These are phyloP conservation scores for Hirtodrosophila trivittata DNA, from an alignment of 2,888 invertebrate species.

Conservation along the genomic window DNA sequence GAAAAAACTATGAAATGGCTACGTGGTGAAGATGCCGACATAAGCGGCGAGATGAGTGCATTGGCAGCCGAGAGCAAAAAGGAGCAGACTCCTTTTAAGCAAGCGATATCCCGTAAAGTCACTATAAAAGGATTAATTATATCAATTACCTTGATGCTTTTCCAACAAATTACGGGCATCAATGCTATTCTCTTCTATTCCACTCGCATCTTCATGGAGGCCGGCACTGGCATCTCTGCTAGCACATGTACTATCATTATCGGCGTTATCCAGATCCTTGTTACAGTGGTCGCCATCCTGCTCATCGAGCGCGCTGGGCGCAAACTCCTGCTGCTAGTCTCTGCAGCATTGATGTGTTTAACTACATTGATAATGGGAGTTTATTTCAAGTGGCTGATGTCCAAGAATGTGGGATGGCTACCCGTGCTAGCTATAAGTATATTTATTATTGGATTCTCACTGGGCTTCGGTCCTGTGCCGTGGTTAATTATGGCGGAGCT, in stretches of 20 bases:
- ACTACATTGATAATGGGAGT: constrained; percentile 87
- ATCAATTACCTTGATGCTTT: constrained; percentile 91
- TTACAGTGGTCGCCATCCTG: constrained; percentile 87
- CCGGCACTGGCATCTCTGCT: constrained; percentile 66
- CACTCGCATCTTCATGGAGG: constrained; percentile 87
- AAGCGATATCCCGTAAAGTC: constrained; percentile 85
- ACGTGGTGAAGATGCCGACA: constrained; percentile 88
- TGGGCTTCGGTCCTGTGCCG: constrained; percentile 93
- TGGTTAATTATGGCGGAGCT: constrained; percentile 89
- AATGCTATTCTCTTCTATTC: constrained; percentile 92
- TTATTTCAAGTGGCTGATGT: constrained; percentile 85
- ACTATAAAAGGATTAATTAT: constrained; percentile 88
- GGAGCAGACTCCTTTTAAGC: constrained; percentile 84
- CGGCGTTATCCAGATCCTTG: constrained; percentile 89
- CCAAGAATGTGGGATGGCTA: constrained; percentile 86
- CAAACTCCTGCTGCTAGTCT: constrained; percentile 88
- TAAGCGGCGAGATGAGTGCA: constrained; percentile 85
- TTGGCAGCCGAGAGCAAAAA: constrained; percentile 26
- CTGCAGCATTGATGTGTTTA: constrained; percentile 88
- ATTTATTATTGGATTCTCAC: constrained; percentile 90
- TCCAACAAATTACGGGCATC: constrained; percentile 93
- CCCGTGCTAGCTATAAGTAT: constrained; percentile 89
- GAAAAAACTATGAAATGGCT: constrained; percentile 87
- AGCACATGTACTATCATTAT: constrained; percentile 89
- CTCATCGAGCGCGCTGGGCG: constrained; percentile 91